A percentile compares a stretch with the other conserved stretches of the same genome.
These are phyloP conservation scores for Campoplex capitator DNA, from an alignment of 2,888 invertebrate species.

Conservation along the genomic window DNA sequence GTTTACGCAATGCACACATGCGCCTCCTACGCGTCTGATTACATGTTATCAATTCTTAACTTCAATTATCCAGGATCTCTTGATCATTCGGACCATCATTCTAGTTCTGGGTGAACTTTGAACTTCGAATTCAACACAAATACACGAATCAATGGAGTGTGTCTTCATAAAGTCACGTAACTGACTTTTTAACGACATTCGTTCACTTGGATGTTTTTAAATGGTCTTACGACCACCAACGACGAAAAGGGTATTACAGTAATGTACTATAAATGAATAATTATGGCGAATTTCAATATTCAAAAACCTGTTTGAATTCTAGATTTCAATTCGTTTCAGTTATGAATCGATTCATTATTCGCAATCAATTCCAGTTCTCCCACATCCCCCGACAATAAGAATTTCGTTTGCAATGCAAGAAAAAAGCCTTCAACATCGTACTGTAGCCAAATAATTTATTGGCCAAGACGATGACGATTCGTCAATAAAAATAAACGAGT, in stretches of 20 bases:
- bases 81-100: not conserved
- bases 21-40: slow-evolving; percentile 9
- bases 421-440: not conserved
- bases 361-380: not conserved
- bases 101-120: not conserved
- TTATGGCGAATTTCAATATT: not conserved
- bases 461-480: not conserved
- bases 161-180: not conserved
- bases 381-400: too few species aligned
- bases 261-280: not conserved
- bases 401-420: not conserved
- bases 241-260: too few species aligned
- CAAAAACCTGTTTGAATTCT: not conserved
- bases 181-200: not conserved
- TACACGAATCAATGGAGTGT: not conserved
- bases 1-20: slow-evolving; percentile 16
- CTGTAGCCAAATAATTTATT: not conserved
- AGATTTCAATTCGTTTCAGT: not conserved
- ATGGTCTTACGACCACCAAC: not conserved
- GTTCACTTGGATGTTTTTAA: not conserved
- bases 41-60: not conserved
- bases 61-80: not conserved
- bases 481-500: not conserved
- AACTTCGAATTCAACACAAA: not conserved
- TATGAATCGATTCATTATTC: not conserved